Conservation (phyloP, 2,888 invertebrate species). For the Aradus depressus region DNA sequence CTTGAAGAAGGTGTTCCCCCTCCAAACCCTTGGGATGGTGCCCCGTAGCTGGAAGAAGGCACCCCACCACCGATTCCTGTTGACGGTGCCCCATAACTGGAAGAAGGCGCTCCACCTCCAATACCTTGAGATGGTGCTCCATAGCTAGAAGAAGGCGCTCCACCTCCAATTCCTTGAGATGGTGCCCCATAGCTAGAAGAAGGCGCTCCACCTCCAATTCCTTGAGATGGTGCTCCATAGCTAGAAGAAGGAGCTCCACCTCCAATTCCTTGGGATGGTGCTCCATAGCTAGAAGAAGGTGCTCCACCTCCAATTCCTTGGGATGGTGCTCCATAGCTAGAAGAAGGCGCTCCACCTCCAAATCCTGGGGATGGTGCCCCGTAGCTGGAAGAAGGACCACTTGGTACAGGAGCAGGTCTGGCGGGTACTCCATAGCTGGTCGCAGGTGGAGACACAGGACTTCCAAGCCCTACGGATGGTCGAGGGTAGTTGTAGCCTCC, state of each 20-base stretch:
- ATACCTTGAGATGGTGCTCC: constrained; percentile 28
- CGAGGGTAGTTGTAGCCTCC: constrained; percentile 20
- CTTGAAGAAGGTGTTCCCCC: constrained; percentile 18
- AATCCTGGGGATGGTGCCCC: constrained; percentile 21
- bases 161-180: constrained; percentile 14
- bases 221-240: not conserved
- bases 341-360: constrained; percentile 24
- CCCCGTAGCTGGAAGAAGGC: constrained; percentile 25
- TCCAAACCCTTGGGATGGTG: constrained; percentile 24
- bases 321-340: constrained; percentile 29
- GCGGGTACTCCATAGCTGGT: constrained; percentile 30
- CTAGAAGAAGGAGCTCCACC: constrained; percentile 19
- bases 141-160: constrained; percentile 30
- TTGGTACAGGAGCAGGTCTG: constrained; percentile 29
- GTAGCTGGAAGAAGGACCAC: constrained; percentile 17
- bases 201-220: constrained; percentile 20
- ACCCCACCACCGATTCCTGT: constrained; percentile 23
- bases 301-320: not conserved
- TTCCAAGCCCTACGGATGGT: constrained; percentile 18
- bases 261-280: constrained; percentile 22
- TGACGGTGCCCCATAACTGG: constrained; percentile 6
- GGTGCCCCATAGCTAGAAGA: constrained; percentile 33
- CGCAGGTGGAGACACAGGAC: constrained; percentile 23
- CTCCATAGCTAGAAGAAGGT: constrained; percentile 1
- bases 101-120: constrained; percentile 19